A percentile compares a stretch with the other conserved stretches of the same genome.
Conservation (phyloP, 2,113 vertebrate species). For the Larimichthys crocea region DNA sequence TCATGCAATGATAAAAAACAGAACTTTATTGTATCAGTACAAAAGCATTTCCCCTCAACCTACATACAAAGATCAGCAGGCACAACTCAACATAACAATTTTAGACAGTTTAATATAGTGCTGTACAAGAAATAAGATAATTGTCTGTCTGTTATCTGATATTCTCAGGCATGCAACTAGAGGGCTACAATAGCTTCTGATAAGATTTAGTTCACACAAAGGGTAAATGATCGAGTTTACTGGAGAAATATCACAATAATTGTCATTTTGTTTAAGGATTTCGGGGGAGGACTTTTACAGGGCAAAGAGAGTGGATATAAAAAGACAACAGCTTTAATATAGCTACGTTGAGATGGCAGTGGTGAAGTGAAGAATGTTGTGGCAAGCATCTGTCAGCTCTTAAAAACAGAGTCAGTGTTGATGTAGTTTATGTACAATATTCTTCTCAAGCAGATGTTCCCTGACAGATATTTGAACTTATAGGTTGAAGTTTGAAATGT, state of each 20-base stretch:
- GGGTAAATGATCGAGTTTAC: neutral
- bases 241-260: neutral
- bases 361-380: slow-evolving; percentile 24
- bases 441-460: neutral
- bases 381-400: slow-evolving; percentile 7
- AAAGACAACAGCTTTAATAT: slow-evolving; percentile 14
- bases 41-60: slow-evolving; percentile 59
- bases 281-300: neutral
- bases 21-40: slow-evolving; percentile 72
- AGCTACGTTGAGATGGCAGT: neutral
- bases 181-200: neutral
- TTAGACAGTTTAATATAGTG: slow-evolving; percentile 14
- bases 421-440: neutral
- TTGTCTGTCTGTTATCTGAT: neutral
- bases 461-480: neutral
- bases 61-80: slow-evolving; percentile 28
- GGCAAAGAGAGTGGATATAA: neutral
- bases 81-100: neutral
- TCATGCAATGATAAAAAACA: slow-evolving; percentile 52
- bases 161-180: slow-evolving; percentile 10
- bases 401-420: neutral
- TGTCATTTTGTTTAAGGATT: neutral
- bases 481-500: neutral
- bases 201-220: neutral
- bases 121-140: slow-evolving; percentile 9